A percentile compares a stretch with the other conserved stretches of the same genome.
phyloP scores from a whole-genome alignment of 2,113 vertebrate genomes.

The Phyllostomus hastatus region DNA sequence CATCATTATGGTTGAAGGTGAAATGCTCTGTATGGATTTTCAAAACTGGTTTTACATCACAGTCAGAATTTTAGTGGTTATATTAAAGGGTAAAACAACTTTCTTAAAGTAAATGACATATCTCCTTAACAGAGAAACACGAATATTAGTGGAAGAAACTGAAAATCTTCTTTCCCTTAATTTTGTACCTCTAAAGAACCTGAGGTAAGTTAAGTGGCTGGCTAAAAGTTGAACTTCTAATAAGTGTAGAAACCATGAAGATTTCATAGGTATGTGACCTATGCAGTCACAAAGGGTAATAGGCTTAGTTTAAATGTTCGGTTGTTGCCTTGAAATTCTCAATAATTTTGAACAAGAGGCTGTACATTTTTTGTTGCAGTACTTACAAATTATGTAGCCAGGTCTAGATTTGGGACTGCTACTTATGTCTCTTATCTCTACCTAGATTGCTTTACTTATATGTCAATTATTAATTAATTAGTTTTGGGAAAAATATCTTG shows the following conservation, averaged over 20 bases:
- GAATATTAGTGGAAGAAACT: neutral
- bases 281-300: neutral
- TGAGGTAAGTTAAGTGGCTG: neutral
- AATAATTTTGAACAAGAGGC: neutral
- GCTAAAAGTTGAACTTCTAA: neutral
- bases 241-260: neutral
- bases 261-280: neutral
- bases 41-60: slow-evolving; percentile 14
- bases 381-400: neutral
- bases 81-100: neutral
- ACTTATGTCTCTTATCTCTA: neutral
- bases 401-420: neutral
- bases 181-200: neutral
- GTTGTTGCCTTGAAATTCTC: neutral
- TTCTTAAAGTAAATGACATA: slow-evolving; percentile 26
- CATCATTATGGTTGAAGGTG: slow-evolving; percentile 6
- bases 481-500: neutral
- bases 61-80: slow-evolving; percentile 46
- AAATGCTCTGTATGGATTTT: slow-evolving; percentile 25
- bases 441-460: neutral
- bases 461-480: neutral
- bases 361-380: neutral
- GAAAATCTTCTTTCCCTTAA: neutral
- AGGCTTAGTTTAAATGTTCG: neutral
- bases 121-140: slow-evolving; percentile 9